A percentile compares a stretch with the other conserved stretches of the same genome.
phyloP scores from a whole-genome alignment of 2,888 invertebrate species.

The Drosophila putrida region DNA sequence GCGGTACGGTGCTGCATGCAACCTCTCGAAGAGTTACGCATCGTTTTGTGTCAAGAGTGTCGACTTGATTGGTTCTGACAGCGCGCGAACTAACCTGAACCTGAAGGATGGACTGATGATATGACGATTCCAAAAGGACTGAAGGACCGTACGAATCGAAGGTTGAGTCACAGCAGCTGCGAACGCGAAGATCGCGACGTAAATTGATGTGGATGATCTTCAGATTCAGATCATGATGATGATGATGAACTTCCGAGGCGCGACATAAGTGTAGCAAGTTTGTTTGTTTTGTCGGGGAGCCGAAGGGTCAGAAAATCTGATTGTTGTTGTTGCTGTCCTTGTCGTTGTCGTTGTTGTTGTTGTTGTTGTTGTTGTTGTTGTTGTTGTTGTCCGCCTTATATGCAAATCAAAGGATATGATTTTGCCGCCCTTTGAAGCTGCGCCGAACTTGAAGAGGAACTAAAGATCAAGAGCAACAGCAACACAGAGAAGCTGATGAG shows the following conservation, averaged over 20 bases:
- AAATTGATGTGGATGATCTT: conserved; percentile 63
- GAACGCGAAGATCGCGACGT: conserved; percentile 58
- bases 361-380: conserved; percentile 34
- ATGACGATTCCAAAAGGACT: conserved; percentile 15
- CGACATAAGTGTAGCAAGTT: conserved; percentile 78
- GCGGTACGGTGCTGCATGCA: conserved; percentile 17
- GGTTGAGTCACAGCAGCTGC: conserved; percentile 64
- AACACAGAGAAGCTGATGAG: conserved; percentile 68
- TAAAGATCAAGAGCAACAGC: conserved; percentile 44
- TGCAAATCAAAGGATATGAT: conserved; percentile 66
- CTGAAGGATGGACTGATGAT: conserved; percentile 16
- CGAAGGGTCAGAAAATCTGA: conserved; percentile 60
- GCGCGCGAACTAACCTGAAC: conserved; percentile 71
- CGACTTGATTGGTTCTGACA: conserved; percentile 82
- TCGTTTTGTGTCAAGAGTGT: conserved; percentile 78
- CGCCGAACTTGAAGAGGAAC: conserved; percentile 32
- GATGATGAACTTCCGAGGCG: conserved; percentile 65
- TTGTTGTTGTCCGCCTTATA: conserved; percentile 53
- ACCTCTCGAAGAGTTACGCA: conserved; percentile 79
- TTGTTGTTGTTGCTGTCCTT: conserved; percentile 17
- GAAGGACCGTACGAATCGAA: conserved; percentile 37
- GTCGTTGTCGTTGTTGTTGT: conserved; percentile 22
- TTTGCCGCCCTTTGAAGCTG: conserved; percentile 63
- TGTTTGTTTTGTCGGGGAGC: conserved; percentile 68
- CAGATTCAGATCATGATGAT: conserved; percentile 31